Evolutionary conservation across 2,113 vertebrate genomes (phyloP), one percentile per base, ranked within the genome.

Genomic region (Helogale parvula): DNA sequence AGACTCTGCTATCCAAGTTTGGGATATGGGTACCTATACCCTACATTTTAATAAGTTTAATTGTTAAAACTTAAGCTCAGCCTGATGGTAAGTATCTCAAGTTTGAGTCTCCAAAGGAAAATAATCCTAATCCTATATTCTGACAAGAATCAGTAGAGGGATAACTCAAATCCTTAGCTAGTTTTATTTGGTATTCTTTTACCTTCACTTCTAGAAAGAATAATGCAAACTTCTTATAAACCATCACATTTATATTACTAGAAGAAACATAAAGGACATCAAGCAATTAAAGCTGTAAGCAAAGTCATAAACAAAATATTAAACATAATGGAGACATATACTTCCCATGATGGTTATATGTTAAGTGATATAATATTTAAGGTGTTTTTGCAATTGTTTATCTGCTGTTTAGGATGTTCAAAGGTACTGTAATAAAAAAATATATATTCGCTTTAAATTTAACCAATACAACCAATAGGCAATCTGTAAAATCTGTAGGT

Each of bases 21-120:
- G 45, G n/a, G 17, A 50, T 74, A 80, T 80, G 31, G 14, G n/a
- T 80, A 5, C 14, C 35, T 79, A 31, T 17, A 47, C 27, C 38
- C 10, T 74, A 60, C 8, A 50, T 95, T 79, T 83, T 90, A 93
- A 12, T 87, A 86, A 57, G 13, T 65, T 87, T 76, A 93, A 90
- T 27, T 68, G 14, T 63, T 69, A 90, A 74, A 54, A 45, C 19
- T 5, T 7, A 83, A 91, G 71, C 65, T 79, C 23, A 93, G 3
- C 0, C 25, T 81, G 9, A 74, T 81, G 19, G 52, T 5, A 14
- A 91, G 3, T 79, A 23, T 82, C 35, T 92, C 0, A 3, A 4
- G 7, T 90, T 82, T 82, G 66, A 92, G 60, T 33, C 17, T 74
- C 74, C 71, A 77, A 87, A 93, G 31, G 57, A 77, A 83, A 77